These are phyloP conservation scores for Brachionus angularis DNA, from an alignment of 1,140 invertebrate genomes.

Conservation along the genomic window DNA sequence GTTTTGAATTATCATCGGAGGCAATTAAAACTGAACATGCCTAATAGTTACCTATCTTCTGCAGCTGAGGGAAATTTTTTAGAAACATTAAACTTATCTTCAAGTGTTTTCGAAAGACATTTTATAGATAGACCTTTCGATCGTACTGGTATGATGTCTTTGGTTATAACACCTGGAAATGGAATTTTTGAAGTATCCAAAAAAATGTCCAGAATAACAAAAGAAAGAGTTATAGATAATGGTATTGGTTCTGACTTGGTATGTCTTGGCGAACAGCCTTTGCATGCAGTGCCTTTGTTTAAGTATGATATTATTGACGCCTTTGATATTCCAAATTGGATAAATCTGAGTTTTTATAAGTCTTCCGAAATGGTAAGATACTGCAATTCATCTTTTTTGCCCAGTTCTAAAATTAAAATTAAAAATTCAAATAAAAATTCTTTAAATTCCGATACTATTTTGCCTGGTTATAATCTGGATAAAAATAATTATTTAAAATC, in stretches of 20 bases:
- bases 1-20: constrained; percentile 80
- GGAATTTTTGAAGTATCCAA: constrained; percentile 92
- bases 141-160: constrained; percentile 89
- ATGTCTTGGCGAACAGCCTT: constrained; percentile 96
- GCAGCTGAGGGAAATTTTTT: constrained; percentile 93
- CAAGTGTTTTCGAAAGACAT: constrained; percentile 98
- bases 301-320: constrained; percentile 59
- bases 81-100: constrained; percentile 94
- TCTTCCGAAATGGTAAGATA: constrained; percentile 35
- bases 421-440: constrained; percentile 5
- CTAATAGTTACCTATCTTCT: constrained; percentile 80
- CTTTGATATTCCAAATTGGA: constrained; percentile 37
- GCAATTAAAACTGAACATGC: constrained; percentile 60
- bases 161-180: constrained; percentile 94
- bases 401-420: constrained; percentile 7
- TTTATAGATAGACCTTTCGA: constrained; percentile 95
- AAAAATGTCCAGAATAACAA: constrained; percentile 93
- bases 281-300: constrained; percentile 91
- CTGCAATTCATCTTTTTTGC: constrained; percentile 41
- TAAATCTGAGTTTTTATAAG: constrained; percentile 38
- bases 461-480: constrained; percentile 7
- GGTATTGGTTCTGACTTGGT: constrained; percentile 72
- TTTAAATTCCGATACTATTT: neutral
- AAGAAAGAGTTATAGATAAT: constrained; percentile 96
- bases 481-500: constrained; percentile 13